These are phyloP conservation scores for Brevipalpus yothersi DNA, from an alignment of 1,140 invertebrate species.

Conservation along the genomic window DNA sequence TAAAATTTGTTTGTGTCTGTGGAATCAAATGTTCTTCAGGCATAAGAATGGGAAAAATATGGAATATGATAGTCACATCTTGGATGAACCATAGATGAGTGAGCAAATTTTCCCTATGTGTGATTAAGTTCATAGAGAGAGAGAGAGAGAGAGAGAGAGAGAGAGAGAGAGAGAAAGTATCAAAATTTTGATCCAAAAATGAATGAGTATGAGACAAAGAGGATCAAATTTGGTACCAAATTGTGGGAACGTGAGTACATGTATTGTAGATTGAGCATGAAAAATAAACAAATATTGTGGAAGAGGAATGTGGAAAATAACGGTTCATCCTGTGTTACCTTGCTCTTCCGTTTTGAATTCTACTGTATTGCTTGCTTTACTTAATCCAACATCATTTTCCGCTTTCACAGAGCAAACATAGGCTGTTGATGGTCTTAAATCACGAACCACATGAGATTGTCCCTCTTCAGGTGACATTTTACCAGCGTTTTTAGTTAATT, in stretches of 20 bases:
- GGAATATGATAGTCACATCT: too few relatives aligned
- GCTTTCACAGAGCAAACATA: slow-evolving; percentile 72
- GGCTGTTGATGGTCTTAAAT: slow-evolving; percentile 55
- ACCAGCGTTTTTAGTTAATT: neutral
- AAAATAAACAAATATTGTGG: too few relatives aligned
- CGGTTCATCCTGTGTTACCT: slow-evolving; percentile 22
- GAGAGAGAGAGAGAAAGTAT: neutral
- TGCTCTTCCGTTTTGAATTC: slow-evolving; percentile 57
- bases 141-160: neutral
- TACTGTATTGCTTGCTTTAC: slow-evolving; percentile 58
- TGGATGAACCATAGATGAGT: too few relatives aligned
- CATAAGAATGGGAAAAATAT: too few relatives aligned
- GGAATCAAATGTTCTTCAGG: too few relatives aligned
- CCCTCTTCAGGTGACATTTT: neutral
- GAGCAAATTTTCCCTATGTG: too few relatives aligned
- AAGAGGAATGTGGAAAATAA: slow-evolving; percentile 1
- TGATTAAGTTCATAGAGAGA: neutral
- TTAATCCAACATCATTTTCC: slow-evolving; percentile 35
- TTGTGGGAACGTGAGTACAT: too few relatives aligned
- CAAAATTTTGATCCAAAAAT: neutral
- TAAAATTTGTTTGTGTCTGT: too few relatives aligned
- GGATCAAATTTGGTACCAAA: too few relatives aligned
- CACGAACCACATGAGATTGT: slow-evolving; percentile 16
- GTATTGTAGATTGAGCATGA: too few relatives aligned
- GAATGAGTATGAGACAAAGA: neutral